These are phyloP conservation scores for Penaeus indicus DNA, from an alignment of 1,140 invertebrate genomes.

Conservation along the genomic window DNA sequence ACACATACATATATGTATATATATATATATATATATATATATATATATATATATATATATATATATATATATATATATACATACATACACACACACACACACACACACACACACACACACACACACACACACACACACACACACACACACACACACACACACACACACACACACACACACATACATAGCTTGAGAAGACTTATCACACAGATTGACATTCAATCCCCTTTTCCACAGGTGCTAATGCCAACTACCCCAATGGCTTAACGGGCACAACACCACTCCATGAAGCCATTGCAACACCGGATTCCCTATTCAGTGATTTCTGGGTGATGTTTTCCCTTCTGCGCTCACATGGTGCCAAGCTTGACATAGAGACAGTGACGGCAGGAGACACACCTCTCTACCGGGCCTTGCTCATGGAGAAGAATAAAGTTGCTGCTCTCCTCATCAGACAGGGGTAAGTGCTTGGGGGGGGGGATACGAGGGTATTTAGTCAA, in stretches of 20 bases:
- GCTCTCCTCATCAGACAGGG: conserved; percentile 72
- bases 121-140: conserved; percentile 34
- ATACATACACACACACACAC: neutral
- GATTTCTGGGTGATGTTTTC: conserved; percentile 72
- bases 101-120: conserved; percentile 6
- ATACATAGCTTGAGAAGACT: neutral
- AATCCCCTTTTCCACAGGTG: conserved; percentile 71
- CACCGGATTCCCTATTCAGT: conserved; percentile 66
- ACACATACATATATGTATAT: neutral
- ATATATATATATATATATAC: neutral
- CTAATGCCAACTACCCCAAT: conserved; percentile 74
- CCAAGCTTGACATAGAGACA: conserved; percentile 71
- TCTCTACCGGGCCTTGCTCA: conserved; percentile 71
- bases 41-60: neutral
- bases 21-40: neutral
- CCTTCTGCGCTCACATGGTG: conserved; percentile 71
- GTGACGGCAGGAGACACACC: conserved; percentile 73
- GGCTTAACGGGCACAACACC: conserved; percentile 75
- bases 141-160: conserved; percentile 31
- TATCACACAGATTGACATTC: neutral
- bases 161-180: neutral
- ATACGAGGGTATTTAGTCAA: neutral
- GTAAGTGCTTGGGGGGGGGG: conserved; percentile 67
- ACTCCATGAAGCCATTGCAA: conserved; percentile 73
- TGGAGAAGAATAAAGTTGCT: conserved; percentile 71